Evolutionary conservation across 1,140 invertebrate genomes (phyloP), one percentile per base, ranked within the genome.

Genomic region (Saxidomus purpurata): DNA sequence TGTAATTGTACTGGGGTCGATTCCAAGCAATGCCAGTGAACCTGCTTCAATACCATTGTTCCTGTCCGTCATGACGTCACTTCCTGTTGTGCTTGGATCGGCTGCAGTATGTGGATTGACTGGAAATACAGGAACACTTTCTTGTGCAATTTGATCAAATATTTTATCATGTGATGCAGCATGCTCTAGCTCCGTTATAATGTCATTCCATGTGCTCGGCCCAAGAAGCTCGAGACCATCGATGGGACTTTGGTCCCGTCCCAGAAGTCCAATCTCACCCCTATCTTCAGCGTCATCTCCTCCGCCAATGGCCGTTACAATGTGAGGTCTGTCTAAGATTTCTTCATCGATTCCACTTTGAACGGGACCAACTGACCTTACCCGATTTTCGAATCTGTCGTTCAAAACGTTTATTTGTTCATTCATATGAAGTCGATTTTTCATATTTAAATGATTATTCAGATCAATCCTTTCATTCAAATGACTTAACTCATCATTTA

Each of bases 1-100:
- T 36, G 34, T 34, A 8, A 79, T 19, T 0, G 47, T 34, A 9
- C 43, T 1, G 17, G 76, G 76, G 34, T 79, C 76, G 34, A 79
- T 79, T 19, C 76, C 76, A 19, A 79, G 76, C 17, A 79, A 28
- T 36, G 76, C 76, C 0, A 79, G 47, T 34, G 76, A 19, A 59
- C 76, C 76, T 11, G 25, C 22, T 52, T 22, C 43, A 6, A 79
- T 1, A 4, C 22, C 67, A 28, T 38, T 38, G 11, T 38, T 71
- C 4, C 67, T 17, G 22, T 71, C 67, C 36, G 25, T 55, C 2
- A 28, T 19, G 11, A 22, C 17, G 43, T 76, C 40, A 49, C 13
- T 25, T 76, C 25, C 71, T 0, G 13, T 6, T 31, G 28, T 8
- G 13, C 25, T 52, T 4, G 47, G 31, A 1, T 55, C 31, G 0